Evolutionary conservation across 2,797 vertebrate genomes (phyloP), one percentile per base, ranked within the genome.

Genomic region (Enteromius anoplus): DNA sequence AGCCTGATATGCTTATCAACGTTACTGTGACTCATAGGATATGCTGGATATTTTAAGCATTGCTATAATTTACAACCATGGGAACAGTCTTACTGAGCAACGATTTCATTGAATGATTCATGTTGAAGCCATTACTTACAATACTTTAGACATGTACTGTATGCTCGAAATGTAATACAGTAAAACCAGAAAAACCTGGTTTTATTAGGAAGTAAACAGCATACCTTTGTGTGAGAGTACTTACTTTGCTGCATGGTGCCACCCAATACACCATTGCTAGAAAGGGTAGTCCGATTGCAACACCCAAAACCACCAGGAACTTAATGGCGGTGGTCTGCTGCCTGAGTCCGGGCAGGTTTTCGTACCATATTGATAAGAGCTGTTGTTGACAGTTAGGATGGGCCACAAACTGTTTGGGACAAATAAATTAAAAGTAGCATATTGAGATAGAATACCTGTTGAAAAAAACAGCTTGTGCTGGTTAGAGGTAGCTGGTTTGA

Each of bases 371-470:
- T 23, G 97, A 97, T 1, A 99, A 95, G 78, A 99, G 96, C 77
- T 99, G 98, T 86, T 99, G 98, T 84, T 99, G 98, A 90, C 98
- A 99, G 93, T 99, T 99, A 7, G 98, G 98, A 91, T 99, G 98
- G 76, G 98, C 98, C 84, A 99, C 98, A 89, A 99, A 99, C 98
- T 99, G 86, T 77, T 84, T 45, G 51, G 53, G 84, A 69, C n/a
- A 80, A 49, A 80, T 45, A 29, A 7, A 34, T 34, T 3, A 64
- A 65, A 51, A 47, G 4, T 32, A 14, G n/a, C 32, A 17, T 73
- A n/a, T 2, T 55, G 29, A 29, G 12, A 23, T 17, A 55, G 17
- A 58, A 81, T 49, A 17, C 49, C 17, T 51, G 17, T 53, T 53
- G 51, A 21, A 53, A 21, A 55, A 55, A 55, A 55, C 17, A 21